Base-by-base conservation (phyloP, 2,797 vertebrate species). In the Otus scops region DNA sequence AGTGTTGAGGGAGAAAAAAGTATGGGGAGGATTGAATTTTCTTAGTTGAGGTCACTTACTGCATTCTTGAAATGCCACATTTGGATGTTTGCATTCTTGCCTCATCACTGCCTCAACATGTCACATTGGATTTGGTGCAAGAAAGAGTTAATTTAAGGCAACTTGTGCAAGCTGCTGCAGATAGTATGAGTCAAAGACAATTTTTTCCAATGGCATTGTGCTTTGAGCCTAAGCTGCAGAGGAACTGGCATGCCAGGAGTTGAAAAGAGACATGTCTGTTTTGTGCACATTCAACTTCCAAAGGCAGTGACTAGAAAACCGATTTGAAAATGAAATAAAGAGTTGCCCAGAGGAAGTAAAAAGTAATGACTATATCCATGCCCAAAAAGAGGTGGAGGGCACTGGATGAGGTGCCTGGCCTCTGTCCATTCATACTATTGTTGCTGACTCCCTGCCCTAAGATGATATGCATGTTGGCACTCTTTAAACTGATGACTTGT, bases 91-190 rank as follows among this genome's bases (percentile, higher is more conserved):
- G 23, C 47, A 63, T 85, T 76, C 81, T 67, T 3, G 5, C 51
- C 39, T 91, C 23, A 47, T 71, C 64, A 38, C 14, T 92, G 80
- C 47, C 63, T 85, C 32, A 70, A n/a, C 48, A 28, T 51, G 68
- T 94, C 75, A 17, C 21, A 8, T 47, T 61, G 64, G 64, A 47
- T 92, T 83, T 96, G 24, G 78, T 92, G 65, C 47, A 79, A 81
- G 57, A 85, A 95, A 26, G 91, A 88, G 93, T 94, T 94, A 92
- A 96, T 71, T 85, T 68, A 85, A 92, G 45, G 34, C 68, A 95
- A 48, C 32, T 78, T 75, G 22, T 78, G 54, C 88, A 91, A 88
- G 82, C 73, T 95, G 50, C 73, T 92, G 41, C 60, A 65, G 70
- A 75, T 70, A 75, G 15, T 54, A 18, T 80, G 73, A 91, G 79